Conservation (phyloP, 1,140 invertebrate genomes). For the Harpegnathos saltator region DNA sequence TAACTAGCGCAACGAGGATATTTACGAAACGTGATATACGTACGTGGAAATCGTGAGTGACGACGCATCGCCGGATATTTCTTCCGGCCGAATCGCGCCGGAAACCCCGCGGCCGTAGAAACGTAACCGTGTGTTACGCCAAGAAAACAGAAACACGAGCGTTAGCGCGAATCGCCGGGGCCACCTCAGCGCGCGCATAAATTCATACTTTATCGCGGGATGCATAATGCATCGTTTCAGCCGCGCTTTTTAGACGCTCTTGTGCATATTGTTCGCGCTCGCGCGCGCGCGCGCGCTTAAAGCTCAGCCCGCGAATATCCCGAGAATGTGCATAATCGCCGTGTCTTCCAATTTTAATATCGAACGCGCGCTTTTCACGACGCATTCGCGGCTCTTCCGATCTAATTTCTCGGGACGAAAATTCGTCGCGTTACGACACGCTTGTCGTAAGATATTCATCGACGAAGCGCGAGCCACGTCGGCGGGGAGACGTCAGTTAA, state of each 20-base stretch:
- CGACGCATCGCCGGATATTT: slow-evolving; percentile 22
- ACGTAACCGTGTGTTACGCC: slow-evolving; percentile 36
- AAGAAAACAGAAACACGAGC: slow-evolving; percentile 62
- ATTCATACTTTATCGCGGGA: slow-evolving; percentile 73
- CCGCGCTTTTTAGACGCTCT: slow-evolving; percentile 66
- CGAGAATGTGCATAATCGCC: slow-evolving; percentile 12
- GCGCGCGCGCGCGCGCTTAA: too few species aligned
- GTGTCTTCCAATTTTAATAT: slow-evolving; percentile 16
- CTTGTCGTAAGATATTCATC: slow-evolving; percentile 23
- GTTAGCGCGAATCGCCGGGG: slow-evolving; percentile 23
- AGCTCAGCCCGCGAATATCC: slow-evolving; percentile 50
- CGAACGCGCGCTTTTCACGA: not conserved
- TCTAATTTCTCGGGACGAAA: not conserved
- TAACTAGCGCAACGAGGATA: slow-evolving; percentile 11
- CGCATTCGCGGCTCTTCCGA: not conserved
- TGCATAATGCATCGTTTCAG: slow-evolving; percentile 72
- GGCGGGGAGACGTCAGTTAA: slow-evolving; percentile 54
- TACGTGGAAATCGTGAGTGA: slow-evolving; percentile 5
- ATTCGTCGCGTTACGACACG: not conserved
- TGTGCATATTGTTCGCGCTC: slow-evolving; percentile 61
- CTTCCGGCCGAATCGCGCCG: slow-evolving; percentile 1
- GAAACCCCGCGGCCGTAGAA: slow-evolving; percentile 7
- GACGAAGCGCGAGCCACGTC: too few species aligned
- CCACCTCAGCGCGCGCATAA: slow-evolving; percentile 70
- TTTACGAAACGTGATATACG: slow-evolving; percentile 33